phyloP scores from a whole-genome alignment of 2,113 vertebrate genomes.

The Tiliqua scincoides region DNA sequence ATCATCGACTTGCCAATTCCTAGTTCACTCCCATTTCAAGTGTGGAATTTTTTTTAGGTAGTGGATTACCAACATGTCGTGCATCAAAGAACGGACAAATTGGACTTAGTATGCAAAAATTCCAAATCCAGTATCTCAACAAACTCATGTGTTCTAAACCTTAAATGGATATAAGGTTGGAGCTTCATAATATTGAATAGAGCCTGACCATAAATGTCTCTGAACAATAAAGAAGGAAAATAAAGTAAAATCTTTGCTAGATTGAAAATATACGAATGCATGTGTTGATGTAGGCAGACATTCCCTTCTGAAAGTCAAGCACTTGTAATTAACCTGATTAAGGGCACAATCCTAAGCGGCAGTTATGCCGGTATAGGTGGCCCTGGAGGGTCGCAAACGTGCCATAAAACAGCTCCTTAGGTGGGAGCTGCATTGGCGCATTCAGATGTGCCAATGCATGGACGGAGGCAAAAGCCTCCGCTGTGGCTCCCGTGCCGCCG shows the following conservation, averaged over 20 bases:
- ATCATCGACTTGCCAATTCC: background rate
- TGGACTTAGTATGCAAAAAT: background rate
- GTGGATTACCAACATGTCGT: background rate
- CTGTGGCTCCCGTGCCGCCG: too few species aligned
- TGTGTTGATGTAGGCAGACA: background rate
- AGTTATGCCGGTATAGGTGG: too few species aligned
- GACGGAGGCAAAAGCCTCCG: too few species aligned
- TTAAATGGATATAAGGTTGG: background rate
- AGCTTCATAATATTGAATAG: constrained; percentile 15
- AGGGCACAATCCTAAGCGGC: too few species aligned
- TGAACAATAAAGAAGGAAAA: background rate
- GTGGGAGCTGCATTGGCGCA: too few species aligned
- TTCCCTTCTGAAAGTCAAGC: background rate
- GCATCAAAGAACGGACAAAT: background rate
- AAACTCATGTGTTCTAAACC: background rate
- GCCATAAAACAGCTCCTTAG: too few species aligned
- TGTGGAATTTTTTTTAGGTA: background rate
- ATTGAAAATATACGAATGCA: background rate
- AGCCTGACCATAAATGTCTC: background rate
- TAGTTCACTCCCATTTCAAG: background rate
- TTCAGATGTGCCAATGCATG: too few species aligned
- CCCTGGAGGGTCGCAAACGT: too few species aligned
- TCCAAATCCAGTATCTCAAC: background rate
- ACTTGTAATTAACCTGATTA: constrained; percentile 2
- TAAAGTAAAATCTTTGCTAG: background rate